These are phyloP conservation scores for Bombus confusus DNA, from an alignment of 1,140 invertebrate species.

Conservation along the genomic window DNA sequence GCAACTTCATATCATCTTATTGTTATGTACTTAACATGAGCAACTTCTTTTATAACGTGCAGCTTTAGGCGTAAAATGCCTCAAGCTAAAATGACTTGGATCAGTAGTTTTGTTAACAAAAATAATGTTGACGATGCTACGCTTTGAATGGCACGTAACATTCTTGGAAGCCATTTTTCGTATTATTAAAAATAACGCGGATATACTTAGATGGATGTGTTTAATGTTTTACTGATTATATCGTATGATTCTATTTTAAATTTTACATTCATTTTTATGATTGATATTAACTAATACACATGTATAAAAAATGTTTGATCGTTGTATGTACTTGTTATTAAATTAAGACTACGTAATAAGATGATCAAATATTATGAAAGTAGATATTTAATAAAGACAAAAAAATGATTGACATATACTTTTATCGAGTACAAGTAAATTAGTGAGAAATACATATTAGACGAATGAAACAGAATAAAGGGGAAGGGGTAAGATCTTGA, in stretches of 20 bases:
- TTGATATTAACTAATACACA: not conserved
- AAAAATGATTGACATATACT: not conserved
- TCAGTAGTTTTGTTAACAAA: not conserved
- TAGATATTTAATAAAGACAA: not conserved
- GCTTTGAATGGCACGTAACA: not conserved
- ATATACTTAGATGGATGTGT: not conserved
- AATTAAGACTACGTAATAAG: not conserved
- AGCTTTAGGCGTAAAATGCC: not conserved
- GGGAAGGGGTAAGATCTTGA: conserved; percentile 49
- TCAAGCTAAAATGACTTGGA: not conserved
- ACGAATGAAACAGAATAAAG: conserved; percentile 17
- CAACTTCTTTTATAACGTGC: not conserved
- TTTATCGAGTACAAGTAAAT: conserved; percentile 3
- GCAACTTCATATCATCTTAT: not conserved
- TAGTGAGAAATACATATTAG: conserved; percentile 30
- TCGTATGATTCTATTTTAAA: not conserved
- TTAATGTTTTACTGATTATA: not conserved
- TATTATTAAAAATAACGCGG: not conserved
- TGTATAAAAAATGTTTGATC: not conserved
- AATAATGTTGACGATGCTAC: not conserved
- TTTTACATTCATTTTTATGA: not conserved
- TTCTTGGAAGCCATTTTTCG: not conserved
- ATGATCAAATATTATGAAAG: not conserved
- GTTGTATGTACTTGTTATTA: not conserved
- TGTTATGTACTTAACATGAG: no score